Evolutionary conservation across 1,140 invertebrate genomes (phyloP).

Genomic region (Hirudo medicinalis): DNA sequence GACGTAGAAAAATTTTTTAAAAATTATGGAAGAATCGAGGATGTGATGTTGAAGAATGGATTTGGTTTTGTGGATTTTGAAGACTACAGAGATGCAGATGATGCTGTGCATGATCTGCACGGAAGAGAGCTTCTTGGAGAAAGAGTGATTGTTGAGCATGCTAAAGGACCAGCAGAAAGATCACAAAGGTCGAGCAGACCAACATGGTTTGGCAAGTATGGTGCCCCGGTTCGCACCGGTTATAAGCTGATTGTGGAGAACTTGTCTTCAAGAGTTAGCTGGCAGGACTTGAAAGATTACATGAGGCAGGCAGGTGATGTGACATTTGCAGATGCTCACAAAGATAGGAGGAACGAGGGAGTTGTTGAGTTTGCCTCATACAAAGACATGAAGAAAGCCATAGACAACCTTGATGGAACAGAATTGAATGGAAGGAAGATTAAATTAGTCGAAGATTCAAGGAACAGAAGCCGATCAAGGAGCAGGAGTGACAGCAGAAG

Average conservation of each 20-base stretch:
- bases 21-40: constrained; percentile 35
- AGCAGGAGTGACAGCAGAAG: constrained; percentile 15
- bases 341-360: constrained; percentile 83
- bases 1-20: constrained; percentile 18
- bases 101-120: constrained; percentile 94
- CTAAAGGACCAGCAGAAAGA: constrained; percentile 15
- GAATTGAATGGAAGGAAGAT: constrained; percentile 67
- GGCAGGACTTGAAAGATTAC: constrained; percentile 95
- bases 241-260: constrained; percentile 93
- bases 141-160: constrained; percentile 36
- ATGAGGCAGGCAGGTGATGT: constrained; percentile 98
- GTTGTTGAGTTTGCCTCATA: constrained; percentile 39
- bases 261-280: constrained; percentile 88
- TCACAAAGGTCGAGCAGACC: not conserved
- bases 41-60: constrained; percentile 94
- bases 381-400: constrained; percentile 83
- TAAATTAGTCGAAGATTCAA: constrained; percentile 66
- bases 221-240: constrained; percentile 88
- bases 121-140: constrained; percentile 89
- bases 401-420: constrained; percentile 88
- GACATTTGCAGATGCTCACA: constrained; percentile 96
- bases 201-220: constrained; percentile 37
- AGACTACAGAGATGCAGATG: constrained; percentile 92
- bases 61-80: constrained; percentile 99
- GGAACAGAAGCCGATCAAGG: constrained; percentile 41